phyloP scores from a whole-genome alignment of 2,888 invertebrate species.

The Eupithecia tripunctaria region DNA sequence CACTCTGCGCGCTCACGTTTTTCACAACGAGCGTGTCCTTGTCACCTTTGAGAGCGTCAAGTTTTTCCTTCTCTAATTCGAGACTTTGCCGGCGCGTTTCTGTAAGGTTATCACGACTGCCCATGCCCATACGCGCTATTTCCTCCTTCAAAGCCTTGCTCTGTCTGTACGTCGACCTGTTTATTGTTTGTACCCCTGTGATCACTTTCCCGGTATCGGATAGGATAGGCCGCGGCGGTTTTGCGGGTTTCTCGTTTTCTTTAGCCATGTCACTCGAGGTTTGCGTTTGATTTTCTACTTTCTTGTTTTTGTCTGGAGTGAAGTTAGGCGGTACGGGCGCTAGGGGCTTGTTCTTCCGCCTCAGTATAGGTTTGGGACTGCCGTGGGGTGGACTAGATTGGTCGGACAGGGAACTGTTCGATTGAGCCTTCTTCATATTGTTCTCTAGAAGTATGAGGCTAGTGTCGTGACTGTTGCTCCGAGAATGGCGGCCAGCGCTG shows the following conservation, averaged over 20 bases:
- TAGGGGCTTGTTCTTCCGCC: conserved; percentile 90
- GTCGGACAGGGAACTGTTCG: conserved; percentile 88
- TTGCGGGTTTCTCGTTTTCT: conserved; percentile 84
- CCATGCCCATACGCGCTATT: conserved; percentile 61
- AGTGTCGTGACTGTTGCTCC: conserved; percentile 86
- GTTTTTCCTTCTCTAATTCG: conserved; percentile 81
- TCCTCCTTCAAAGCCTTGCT: conserved; percentile 79
- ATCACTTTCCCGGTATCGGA: conserved; percentile 79
- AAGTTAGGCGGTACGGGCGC: conserved; percentile 88
- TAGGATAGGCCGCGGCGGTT: conserved; percentile 85
- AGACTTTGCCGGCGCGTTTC: conserved; percentile 82
- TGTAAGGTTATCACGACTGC: conserved; percentile 73
- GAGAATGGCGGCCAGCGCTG: conserved; percentile 75
- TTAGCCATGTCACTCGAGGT: conserved; percentile 45
- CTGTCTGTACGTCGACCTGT: conserved; percentile 84
- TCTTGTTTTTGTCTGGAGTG: conserved; percentile 78
- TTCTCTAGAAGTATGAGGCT: conserved; percentile 79
- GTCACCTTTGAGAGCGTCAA: conserved; percentile 58
- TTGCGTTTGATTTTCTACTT: conserved; percentile 55
- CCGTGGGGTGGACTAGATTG: conserved; percentile 88
- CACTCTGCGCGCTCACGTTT: conserved; percentile 76
- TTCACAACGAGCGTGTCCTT: conserved; percentile 64
- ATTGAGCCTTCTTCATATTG: conserved; percentile 85
- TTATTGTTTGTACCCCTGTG: conserved; percentile 85
- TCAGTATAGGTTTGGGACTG: conserved; percentile 89